These are phyloP conservation scores for Microcebus jonahi DNA, from an alignment of 2,113 vertebrate species.

Conservation along the genomic window DNA sequence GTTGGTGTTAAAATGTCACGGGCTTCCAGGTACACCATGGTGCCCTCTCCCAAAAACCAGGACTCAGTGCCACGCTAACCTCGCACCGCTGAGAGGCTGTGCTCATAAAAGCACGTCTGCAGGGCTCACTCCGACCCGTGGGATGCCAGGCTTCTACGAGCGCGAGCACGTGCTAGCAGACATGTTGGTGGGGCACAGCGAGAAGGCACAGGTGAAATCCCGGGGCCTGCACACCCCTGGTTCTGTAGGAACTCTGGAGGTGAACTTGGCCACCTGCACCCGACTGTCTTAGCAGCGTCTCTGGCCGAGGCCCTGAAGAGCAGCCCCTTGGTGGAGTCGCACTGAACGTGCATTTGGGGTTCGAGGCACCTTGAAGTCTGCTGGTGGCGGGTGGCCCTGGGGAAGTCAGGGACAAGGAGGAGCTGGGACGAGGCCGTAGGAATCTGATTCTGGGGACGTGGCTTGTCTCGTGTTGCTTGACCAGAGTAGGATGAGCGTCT, in stretches of 20 bases:
- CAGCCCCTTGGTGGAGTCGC: rapidly evolving
- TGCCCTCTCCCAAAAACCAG: no score
- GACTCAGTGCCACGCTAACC: neutral
- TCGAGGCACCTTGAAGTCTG: neutral
- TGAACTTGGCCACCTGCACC: no score
- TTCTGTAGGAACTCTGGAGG: neutral
- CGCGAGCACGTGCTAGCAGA: rapidly evolving
- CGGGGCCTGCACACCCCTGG: rapidly evolving
- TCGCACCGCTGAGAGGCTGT: no score
- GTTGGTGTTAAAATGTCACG: neutral
- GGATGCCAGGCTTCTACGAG: neutral
- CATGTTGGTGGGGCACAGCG: no score
- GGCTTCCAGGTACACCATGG: neutral
- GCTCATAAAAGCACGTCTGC: rapidly evolving
- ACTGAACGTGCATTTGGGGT: neutral
- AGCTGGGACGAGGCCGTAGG: neutral
- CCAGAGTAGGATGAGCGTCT: rapidly evolving
- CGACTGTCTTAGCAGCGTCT: neutral
- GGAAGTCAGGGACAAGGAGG: neutral
- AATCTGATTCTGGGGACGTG: neutral
- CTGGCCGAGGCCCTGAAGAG: neutral
- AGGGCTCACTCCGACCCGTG: rapidly evolving
- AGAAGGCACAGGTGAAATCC: rapidly evolving
- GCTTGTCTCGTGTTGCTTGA: neutral
- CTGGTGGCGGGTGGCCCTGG: neutral